These are phyloP conservation scores for Rhinolophus ferrumequinum DNA, from an alignment of 2,113 vertebrate species.

Conservation along the genomic window DNA sequence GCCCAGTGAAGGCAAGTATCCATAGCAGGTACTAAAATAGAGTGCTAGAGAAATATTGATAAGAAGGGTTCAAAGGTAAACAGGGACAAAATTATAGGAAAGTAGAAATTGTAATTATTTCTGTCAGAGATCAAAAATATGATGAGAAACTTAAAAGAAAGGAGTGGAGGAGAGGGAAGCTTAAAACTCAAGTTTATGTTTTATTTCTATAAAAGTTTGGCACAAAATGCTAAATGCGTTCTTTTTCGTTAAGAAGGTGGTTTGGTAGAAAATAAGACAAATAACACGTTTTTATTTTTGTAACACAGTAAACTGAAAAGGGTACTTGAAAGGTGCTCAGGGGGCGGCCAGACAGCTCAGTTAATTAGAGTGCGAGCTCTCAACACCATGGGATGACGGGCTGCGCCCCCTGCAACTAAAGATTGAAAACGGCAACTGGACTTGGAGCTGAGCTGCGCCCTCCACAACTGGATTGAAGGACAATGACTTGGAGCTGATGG, in stretches of 20 bases:
- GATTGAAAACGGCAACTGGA: too few relatives aligned
- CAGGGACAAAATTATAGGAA: background rate
- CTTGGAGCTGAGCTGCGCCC: too few relatives aligned
- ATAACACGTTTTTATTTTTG: background rate
- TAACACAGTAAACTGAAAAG: background rate
- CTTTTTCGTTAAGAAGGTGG: background rate
- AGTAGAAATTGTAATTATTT: constrained; percentile 5
- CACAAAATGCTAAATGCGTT: background rate
- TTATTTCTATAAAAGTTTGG: background rate
- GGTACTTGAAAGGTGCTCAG: background rate
- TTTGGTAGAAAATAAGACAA: background rate
- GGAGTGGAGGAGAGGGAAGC: background rate
- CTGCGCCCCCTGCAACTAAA: too few relatives aligned
- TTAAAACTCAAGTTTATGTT: background rate
- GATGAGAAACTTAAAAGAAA: background rate
- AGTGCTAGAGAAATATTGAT: background rate
- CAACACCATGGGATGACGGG: too few relatives aligned
- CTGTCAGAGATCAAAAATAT: background rate
- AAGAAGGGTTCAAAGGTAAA: background rate
- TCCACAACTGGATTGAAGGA: too few relatives aligned
- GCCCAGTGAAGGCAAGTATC: background rate
- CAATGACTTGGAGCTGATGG: too few relatives aligned
- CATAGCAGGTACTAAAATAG: background rate
- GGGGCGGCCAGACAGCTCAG: too few relatives aligned
- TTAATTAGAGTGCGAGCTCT: too few relatives aligned